phyloP scores from a whole-genome alignment of 1,140 invertebrate genomes.

The Danaus melanippus region DNA sequence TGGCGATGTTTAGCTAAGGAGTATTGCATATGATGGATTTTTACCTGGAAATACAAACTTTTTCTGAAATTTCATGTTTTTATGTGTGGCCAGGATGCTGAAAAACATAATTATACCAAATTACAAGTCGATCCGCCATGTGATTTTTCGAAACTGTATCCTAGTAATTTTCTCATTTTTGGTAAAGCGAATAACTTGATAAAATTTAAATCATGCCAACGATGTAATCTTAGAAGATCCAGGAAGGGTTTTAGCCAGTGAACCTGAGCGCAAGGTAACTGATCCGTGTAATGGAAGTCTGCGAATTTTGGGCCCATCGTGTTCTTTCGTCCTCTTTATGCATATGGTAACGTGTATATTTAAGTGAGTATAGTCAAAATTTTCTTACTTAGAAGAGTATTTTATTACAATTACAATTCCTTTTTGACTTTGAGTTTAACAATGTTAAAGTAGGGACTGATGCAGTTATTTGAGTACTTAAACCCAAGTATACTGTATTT shows the following conservation, averaged over 20 bases:
- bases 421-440: constrained; percentile 1
- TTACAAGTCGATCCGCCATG: no score
- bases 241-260: constrained; percentile 49
- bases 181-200: constrained; percentile 24
- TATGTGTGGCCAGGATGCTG: no score
- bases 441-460: not conserved
- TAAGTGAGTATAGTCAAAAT: constrained; percentile 26
- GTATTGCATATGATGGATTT: no score
- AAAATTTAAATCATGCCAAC: constrained; percentile 35
- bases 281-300: constrained; percentile 63
- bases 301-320: constrained; percentile 35
- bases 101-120: no score
- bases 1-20: no score
- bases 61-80: no score
- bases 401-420: constrained; percentile 7
- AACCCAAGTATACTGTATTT: constrained; percentile 43
- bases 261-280: constrained; percentile 51
- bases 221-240: constrained; percentile 42
- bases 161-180: constrained; percentile 13
- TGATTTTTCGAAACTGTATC: no score
- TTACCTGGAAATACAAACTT: no score
- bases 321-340: constrained; percentile 29
- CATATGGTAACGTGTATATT: constrained; percentile 37
- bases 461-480: constrained; percentile 16
- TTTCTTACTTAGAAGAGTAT: constrained; percentile 11